These are phyloP conservation scores for Arion vulgaris DNA, from an alignment of 1,140 invertebrate genomes.

Conservation along the genomic window DNA sequence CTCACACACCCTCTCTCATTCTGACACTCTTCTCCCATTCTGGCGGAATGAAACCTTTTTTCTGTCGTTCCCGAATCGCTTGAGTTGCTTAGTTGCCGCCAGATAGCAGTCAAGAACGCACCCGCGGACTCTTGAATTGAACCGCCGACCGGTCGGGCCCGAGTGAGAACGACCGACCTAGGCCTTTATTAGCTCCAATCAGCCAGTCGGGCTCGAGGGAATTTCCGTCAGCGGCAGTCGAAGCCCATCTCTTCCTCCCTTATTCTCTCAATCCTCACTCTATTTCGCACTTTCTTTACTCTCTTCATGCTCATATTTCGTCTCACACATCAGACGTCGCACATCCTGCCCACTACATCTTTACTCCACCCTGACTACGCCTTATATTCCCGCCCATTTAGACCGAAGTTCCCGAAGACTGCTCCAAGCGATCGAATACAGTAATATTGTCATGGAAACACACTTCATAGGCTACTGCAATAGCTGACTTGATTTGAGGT, in stretches of 20 bases:
- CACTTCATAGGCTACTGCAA: too few relatives aligned
- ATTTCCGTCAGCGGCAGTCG: slow-evolving; percentile 19
- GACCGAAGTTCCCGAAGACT: neutral
- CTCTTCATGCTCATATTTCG: neutral
- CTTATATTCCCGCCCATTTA: neutral
- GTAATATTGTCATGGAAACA: too few relatives aligned
- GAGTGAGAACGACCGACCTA: slow-evolving; percentile 28
- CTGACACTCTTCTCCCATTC: slow-evolving; percentile 14
- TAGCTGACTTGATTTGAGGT: too few relatives aligned
- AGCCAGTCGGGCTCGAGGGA: slow-evolving; percentile 25
- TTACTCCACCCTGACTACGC: neutral
- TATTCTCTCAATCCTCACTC: slow-evolving; percentile 20
- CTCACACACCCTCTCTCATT: slow-evolving; percentile 14
- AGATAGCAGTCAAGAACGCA: slow-evolving; percentile 22
- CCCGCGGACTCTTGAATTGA: slow-evolving; percentile 2
- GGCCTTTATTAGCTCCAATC: slow-evolving; percentile 32
- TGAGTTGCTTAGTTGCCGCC: slow-evolving; percentile 7
- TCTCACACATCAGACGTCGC: neutral
- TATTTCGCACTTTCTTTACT: slow-evolving; percentile 7
- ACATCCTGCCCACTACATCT: neutral
- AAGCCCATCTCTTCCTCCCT: slow-evolving; percentile 19
- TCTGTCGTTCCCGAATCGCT: neutral
- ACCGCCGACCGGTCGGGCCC: slow-evolving; percentile 20
- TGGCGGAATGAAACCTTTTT: neutral
- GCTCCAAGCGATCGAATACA: slow-evolving; percentile 17